phyloP scores from a whole-genome alignment of 2,888 invertebrate species.

The Eueremaeus valkanovi region DNA sequence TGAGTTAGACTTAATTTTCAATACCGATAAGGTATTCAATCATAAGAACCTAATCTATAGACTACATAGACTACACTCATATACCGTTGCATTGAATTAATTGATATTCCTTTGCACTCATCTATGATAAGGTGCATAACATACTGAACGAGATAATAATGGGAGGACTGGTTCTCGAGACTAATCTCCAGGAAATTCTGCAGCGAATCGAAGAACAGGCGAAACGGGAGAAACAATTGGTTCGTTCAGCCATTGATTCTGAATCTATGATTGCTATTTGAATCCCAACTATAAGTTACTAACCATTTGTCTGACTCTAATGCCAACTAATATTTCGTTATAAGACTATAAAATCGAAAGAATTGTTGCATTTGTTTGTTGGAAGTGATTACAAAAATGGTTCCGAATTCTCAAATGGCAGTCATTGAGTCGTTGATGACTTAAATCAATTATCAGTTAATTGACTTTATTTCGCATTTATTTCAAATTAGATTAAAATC shows the following conservation, averaged over 20 bases:
- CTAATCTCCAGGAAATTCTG: constrained; percentile 98
- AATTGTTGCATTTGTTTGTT: too few species aligned
- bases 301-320: too few species aligned
- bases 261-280: constrained; percentile 33
- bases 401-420: background rate
- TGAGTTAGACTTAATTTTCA: constrained; percentile 58
- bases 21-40: constrained; percentile 56
- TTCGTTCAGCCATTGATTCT: constrained; percentile 52
- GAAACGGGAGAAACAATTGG: constrained; percentile 95
- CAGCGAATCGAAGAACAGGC: constrained; percentile 93
- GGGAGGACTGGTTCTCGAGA: constrained; percentile 99
- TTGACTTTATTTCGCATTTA: background rate
- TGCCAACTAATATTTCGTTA: too few species aligned
- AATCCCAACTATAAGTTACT: background rate
- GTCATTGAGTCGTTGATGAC: background rate
- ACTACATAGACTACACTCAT: too few species aligned
- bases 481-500: background rate
- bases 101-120: too few species aligned
- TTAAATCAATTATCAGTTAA: background rate
- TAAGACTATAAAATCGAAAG: too few species aligned
- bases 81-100: background rate
- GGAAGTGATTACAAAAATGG: background rate
- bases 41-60: background rate
- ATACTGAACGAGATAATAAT: constrained; percentile 97
- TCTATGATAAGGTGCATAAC: constrained; percentile 64